Evolutionary conservation across 2,888 invertebrate species (phyloP), one percentile per base, ranked within the genome.

Genomic region (Patella caerulea): DNA sequence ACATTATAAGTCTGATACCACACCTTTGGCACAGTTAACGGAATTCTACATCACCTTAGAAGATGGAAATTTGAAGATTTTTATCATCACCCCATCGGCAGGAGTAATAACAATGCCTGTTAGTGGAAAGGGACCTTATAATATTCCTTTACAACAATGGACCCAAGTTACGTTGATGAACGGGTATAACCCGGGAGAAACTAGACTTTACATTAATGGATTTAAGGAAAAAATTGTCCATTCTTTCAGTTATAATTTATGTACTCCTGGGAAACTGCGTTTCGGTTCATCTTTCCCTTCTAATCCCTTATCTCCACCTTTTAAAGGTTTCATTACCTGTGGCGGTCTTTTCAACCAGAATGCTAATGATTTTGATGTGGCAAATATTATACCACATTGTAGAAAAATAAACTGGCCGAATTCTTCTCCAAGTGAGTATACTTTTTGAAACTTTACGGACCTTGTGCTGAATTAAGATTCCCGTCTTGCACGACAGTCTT

Each of bases 351-450:
- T 17, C n/a, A 56, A 56, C n/a, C 15, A 17, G 14, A n/a, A 14
- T 17, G n/a, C 15, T 14, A 4, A n/a, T 56, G 14, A 17, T 56
- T 14, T 17, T 4, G n/a, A 56, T 14, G 4, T 12, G 15, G n/a
- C 56, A 17, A n/a, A 56, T 17, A 14, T 56, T 0, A 17, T 56
- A 4, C 56, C 14, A 56, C 14, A 56, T 17, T 56, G 56, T n/a
- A 17, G 3, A n/a, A 5, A 56, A 56, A 56, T 4, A 14, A 56
- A 56, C 5, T 56, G 56, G 56, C 56, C 56, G 14, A 56, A 56
- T 56, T 56, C 56, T 17, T n/a, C 56, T n/a, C 56, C 56, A 56
- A 56, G 56, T 56, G n/a, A 56, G 56, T 56, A 56, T 56, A 34
- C 34, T 34, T 5, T 34, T 34, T 34, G 34, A 34, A 34, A 34